These are phyloP conservation scores for Drosophila neonasuta DNA, from an alignment of 2,888 invertebrate species.

Conservation along the genomic window DNA sequence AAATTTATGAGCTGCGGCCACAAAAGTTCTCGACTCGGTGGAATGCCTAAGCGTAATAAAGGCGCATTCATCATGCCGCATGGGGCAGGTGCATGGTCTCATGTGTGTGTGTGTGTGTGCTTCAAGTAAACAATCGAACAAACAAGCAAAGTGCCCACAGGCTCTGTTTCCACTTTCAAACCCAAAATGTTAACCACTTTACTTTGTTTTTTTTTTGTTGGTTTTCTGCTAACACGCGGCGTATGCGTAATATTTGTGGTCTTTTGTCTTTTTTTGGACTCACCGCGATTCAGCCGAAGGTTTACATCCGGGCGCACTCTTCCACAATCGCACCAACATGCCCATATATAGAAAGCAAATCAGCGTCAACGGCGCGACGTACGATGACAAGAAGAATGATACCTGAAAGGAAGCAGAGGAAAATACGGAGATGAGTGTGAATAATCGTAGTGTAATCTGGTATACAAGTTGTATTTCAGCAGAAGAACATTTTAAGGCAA, in stretches of 20 bases:
- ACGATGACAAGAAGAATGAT: constrained; percentile 93
- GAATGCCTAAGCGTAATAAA: constrained; percentile 51
- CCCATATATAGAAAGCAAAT: constrained; percentile 94
- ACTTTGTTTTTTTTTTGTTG: background rate
- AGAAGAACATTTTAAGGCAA: no score
- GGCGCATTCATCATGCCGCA: constrained; percentile 62
- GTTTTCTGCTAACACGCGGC: constrained; percentile 17
- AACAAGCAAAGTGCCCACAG: constrained; percentile 28
- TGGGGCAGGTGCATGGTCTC: constrained; percentile 34
- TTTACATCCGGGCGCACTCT: constrained; percentile 89
- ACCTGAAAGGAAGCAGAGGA: constrained; percentile 84
- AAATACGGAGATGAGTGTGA: background rate
- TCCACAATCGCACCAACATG: constrained; percentile 94
- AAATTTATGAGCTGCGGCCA: constrained; percentile 64
- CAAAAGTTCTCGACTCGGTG: constrained; percentile 28
- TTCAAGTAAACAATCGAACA: constrained; percentile 30
- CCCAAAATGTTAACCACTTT: constrained; percentile 15
- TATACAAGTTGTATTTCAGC: no score
- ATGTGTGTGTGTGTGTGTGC: constrained; percentile 16
- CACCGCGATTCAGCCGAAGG: constrained; percentile 88
- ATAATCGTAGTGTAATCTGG: background rate
- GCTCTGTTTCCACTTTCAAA: constrained; percentile 33
- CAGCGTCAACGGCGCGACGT: constrained; percentile 92
- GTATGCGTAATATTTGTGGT: constrained; percentile 41
- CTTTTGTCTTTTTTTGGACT: constrained; percentile 41